Conservation (phyloP, 2,113 vertebrate genomes). For the Pedetes capensis region DNA sequence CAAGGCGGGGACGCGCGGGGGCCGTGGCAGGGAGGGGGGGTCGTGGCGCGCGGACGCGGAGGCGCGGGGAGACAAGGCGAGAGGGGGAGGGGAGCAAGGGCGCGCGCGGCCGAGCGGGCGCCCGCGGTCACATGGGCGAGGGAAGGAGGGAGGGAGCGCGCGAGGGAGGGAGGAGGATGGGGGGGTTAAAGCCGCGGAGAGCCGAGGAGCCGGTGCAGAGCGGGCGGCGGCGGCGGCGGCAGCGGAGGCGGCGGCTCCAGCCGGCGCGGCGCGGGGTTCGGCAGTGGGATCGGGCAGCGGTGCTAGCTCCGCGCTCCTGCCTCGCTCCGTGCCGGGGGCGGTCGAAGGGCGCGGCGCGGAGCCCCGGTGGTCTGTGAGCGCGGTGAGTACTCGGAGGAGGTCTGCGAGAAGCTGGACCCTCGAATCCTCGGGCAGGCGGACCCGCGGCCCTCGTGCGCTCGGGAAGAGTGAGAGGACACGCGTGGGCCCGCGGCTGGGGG, state of each 20-base stretch:
- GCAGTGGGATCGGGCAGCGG: constrained; percentile 41
- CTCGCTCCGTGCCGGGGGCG: constrained; percentile 18
- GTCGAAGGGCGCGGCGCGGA: constrained; percentile 55
- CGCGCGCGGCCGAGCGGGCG: constrained; percentile 78
- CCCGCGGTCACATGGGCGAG: constrained; percentile 79
- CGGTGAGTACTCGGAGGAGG: constrained; percentile 65
- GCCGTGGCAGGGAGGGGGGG: constrained; percentile 65
- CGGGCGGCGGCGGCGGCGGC: constrained; percentile 72
- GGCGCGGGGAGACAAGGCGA: constrained; percentile 70
- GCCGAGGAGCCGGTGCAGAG: constrained; percentile 79
- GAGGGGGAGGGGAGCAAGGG: constrained; percentile 74
- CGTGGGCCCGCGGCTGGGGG: constrained; percentile 44
- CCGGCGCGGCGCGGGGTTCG: constrained; percentile 61
- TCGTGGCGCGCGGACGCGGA: constrained; percentile 72
- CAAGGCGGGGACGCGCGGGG: constrained; percentile 54
- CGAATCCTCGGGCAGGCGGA: neutral
- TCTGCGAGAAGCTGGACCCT: constrained; percentile 51
- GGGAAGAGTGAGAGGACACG: constrained; percentile 42
- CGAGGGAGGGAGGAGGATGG: constrained; percentile 75
- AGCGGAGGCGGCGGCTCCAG: constrained; percentile 69
- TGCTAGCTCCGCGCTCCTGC: constrained; percentile 36
- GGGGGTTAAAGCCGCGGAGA: constrained; percentile 77
- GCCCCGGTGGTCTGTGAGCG: constrained; percentile 42
- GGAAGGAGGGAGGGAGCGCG: constrained; percentile 71
- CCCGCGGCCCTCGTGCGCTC: constrained; percentile 51